Base-by-base conservation (phyloP, 1,140 invertebrate species). In the Aphidius gifuensis region DNA sequence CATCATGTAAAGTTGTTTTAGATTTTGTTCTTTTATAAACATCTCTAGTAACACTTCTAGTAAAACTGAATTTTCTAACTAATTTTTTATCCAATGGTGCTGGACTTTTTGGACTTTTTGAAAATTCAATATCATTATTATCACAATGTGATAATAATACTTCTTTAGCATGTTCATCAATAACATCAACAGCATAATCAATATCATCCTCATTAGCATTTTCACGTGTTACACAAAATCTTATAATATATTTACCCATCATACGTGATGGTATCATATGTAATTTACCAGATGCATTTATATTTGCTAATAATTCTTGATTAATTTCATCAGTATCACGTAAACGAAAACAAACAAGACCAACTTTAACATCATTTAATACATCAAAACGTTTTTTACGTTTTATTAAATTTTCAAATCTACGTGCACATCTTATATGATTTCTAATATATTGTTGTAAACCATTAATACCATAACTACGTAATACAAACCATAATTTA, bases 221-320 rank as follows among this genome's bases (percentile, higher is more conserved):
- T 74, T 95, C 90, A 9, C 88, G 84, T 46, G 90, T 90, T 1
- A 97, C 88, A 71, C 91, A 95, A 76, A 96, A 93, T 50, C 92
- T 82, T 65, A 97, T 90, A 4, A 86, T 82, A 73, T 92, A 94
- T 70, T 88, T 87, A 38, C 87, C 87, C 77, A 87, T 90, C 1
- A 94, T 84, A 42, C 87, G 85, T 0, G 92, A 90, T 1, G 93
- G 93, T 42, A 95, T 92, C 92, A 97, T 93, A 74, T 96, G 92
- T 23, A 97, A 80, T 70, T 90, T 89, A 5, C 93, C 92, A 0
- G 91, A 92, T 9, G 90, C 90, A 74, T 97, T 97, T 54, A 97
- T 91, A 49, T 87, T 85, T 0, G 91, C 89, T 44, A 97, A 71
- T 2, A 97, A 77, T 58, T 89, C 87, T 74, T 93, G 88, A 71